Conservation (phyloP, 2,113 vertebrate species). For the Puffinus mauretanicus region DNA sequence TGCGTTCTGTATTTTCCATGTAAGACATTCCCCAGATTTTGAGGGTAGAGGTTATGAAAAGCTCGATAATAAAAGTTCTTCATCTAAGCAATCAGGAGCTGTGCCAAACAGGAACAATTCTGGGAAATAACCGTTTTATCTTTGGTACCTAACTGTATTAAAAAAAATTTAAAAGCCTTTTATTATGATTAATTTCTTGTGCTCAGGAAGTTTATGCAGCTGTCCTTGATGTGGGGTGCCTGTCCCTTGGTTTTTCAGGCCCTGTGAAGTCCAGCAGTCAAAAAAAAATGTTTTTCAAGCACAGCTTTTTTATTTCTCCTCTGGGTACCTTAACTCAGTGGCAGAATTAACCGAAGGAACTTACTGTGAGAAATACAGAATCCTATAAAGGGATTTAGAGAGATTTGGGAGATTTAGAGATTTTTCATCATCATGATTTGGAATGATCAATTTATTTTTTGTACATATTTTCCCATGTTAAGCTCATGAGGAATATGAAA, state of each 20-base stretch:
- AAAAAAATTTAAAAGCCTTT: conserved; percentile 1
- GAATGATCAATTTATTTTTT: conserved; percentile 23
- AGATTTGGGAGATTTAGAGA: conserved; percentile 52
- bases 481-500: conserved; percentile 32
- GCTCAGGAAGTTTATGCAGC: conserved; percentile 59
- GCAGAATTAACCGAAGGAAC: conserved; percentile 18
- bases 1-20: conserved; percentile 10
- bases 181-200: conserved; percentile 58
- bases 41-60: conserved; percentile 57
- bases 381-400: conserved; percentile 49
- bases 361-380: conserved; percentile 42
- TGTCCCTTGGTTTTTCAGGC: conserved; percentile 1
- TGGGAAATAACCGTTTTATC: conserved; percentile 61
- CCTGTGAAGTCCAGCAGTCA: conserved; percentile 22
- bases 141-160: conserved; percentile 52
- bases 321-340: conserved; percentile 20
- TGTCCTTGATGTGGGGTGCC: conserved; percentile 10
- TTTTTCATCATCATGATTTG: conserved; percentile 42
- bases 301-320: conserved; percentile 26
- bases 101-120: conserved; percentile 51
- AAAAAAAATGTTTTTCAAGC: conserved; percentile 24
- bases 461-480: conserved; percentile 42
- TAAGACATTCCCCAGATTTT: conserved; percentile 54
- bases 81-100: background rate
- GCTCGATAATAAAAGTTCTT: conserved; percentile 37